Evolutionary conservation across 2,888 invertebrate genomes (phyloP), one percentile per base, ranked within the genome.

Genomic region (Gastrophysa polygoni): DNA sequence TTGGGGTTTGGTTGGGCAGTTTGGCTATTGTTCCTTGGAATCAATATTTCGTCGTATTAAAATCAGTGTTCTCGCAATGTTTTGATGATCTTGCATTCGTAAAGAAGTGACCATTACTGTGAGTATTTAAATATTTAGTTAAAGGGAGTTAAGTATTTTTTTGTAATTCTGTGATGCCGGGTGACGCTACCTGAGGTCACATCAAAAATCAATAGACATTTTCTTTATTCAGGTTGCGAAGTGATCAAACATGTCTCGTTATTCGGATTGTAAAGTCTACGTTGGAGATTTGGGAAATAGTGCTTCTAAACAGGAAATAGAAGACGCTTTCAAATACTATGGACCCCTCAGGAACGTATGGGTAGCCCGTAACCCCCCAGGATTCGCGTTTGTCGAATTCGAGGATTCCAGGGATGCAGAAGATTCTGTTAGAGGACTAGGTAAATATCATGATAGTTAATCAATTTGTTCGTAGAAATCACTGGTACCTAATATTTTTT

Each of bases 301-400:
- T 76, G 95, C 95, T 5, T 92, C 94, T 11, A 93, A 94, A 81
- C 91, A 92, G 78, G 95, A 95, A 82, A 87, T 93, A 62, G 95
- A 96, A 81, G 91, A 91, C 75, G 88, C 92, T 8, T 96, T 96
- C 81, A 86, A 89, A 61, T 92, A 93, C 81, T 96, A 93, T 81
- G 96, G 96, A 7, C 92, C 91, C 44, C 85, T 96, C 68, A 86
- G 92, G 73, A 96, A 94, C 82, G 95, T 96, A 50, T 96, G 96
- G 96, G 95, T 96, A 55, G 96, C 96, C 0, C 85, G 95, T 75
- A 95, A 96, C 78, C 96, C 95, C 43, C 95, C 95, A 5, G 96
- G 94, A 16, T 94, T 95, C 82, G 94, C 94, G 0, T 95, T 95
- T 81, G 92, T 93, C 3, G 94, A 95, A 81, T 95, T 88, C 80